Base-by-base conservation (phyloP, 2,797 vertebrate genomes). In the Trichosurus vulpecula region DNA sequence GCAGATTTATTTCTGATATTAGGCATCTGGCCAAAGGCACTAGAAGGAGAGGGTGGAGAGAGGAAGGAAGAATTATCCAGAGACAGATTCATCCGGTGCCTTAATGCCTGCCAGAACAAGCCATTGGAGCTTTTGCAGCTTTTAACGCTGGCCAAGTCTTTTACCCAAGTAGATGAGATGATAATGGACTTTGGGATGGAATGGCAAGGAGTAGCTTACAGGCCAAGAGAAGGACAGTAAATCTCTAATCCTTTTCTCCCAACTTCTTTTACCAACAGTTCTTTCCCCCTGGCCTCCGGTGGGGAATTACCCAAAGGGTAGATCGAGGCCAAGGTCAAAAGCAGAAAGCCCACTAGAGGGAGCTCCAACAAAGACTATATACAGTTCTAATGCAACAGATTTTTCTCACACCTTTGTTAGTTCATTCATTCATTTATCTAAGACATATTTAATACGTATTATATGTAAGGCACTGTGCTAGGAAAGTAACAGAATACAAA, bases 341-440 rank as follows among this genome's bases (percentile, higher is more conserved):
- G 74, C 9, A 87, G 25, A 13, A 74, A 51, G 13, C 87, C 97
- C 98, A 94, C 96, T 91, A 98, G 98, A 94, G 96, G 97, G 96
- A 93, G 96, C 94, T 8, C 91, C 31, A 94, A 58, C 16, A 93
- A 97, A 96, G 14, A 87, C 58, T 89, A 29, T 66, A 51, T 54
- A 9, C 12, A 13, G 11, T 55, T 87, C 41, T 87, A 87, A 47
- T 27, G 41, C 74, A 74, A 74, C 3, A 47, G 74, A 51, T 87
- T 87, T 54, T 81, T 41, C 66, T 87, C 74, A 47, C 3, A 47
- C 8, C 19, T 51, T 87, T 27, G 41, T 87, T 35, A 66, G 58
- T n/a, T 66, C 66, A 41, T 74, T 27, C 41, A 81, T 81, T 81
- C 66, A 47, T 35, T 66, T 66, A 66, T 47, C 41, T 81, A 41